A percentile compares a stretch with the other conserved stretches of the same genome.
These are phyloP conservation scores for Monarcha castaneiventris DNA, from an alignment of 2,113 vertebrate species.

Conservation along the genomic window DNA sequence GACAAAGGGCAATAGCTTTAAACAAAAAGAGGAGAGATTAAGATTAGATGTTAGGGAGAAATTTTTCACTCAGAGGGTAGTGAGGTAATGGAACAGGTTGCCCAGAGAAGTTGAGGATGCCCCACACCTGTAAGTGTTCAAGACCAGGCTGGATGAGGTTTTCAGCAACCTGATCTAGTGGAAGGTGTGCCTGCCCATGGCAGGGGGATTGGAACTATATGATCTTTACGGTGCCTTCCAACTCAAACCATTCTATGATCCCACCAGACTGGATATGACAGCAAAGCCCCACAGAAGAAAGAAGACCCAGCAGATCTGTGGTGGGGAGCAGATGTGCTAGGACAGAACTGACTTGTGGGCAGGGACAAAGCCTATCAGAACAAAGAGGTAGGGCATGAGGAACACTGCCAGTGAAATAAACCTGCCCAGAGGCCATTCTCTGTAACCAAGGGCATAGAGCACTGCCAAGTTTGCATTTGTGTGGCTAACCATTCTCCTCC, in stretches of 20 bases:
- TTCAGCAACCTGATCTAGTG: background rate
- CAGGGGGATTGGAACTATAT: background rate
- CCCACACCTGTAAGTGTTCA: background rate
- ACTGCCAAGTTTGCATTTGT: background rate
- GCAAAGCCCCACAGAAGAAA: background rate
- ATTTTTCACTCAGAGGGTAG: background rate
- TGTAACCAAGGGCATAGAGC: background rate
- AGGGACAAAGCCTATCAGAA: background rate
- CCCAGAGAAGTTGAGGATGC: background rate
- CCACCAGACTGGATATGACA: background rate
- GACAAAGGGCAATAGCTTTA: background rate
- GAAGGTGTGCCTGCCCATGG: background rate
- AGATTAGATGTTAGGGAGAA: background rate
- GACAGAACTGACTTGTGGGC: background rate
- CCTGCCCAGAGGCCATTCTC: background rate
- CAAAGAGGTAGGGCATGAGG: background rate
- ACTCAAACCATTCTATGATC: background rate
- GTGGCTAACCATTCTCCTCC: background rate
- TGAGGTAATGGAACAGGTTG: background rate
- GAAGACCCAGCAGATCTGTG: accelerated
- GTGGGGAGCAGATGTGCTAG: background rate
- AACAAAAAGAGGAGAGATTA: background rate
- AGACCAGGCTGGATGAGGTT: background rate
- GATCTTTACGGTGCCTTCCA: background rate
- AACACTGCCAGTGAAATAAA: background rate